phyloP scores from a whole-genome alignment of 2,113 vertebrate species.

The Mus spicilegus region DNA sequence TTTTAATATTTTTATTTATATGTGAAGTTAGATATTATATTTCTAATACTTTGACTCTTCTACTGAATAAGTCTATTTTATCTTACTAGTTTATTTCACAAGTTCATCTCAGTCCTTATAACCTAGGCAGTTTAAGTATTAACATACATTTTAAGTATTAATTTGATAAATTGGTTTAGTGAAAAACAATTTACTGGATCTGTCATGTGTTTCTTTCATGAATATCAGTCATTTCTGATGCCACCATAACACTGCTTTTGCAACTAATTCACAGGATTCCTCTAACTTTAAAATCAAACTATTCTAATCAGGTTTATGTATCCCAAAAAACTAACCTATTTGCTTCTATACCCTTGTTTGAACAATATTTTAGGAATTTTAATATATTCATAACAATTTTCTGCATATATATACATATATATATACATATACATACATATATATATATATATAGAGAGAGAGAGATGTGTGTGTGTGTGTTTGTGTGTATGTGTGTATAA shows the following conservation, averaged over 20 bases:
- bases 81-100: not conserved
- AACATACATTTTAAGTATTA: not conserved
- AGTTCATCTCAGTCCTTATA: not conserved
- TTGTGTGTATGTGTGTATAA: too few relatives aligned
- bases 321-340: not conserved
- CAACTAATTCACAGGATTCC: not conserved
- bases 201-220: too few relatives aligned
- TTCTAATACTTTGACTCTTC: not conserved
- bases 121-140: not conserved
- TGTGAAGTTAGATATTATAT: not conserved
- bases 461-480: too few relatives aligned
- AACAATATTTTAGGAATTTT: not conserved
- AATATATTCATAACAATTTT: not conserved
- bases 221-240: not conserved
- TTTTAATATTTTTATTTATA: not conserved
- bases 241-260: not conserved
- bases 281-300: not conserved
- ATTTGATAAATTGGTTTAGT: not conserved
- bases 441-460: too few relatives aligned
- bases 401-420: too few relatives aligned
- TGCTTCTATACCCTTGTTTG: not conserved
- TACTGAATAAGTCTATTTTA: not conserved
- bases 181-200: not conserved
- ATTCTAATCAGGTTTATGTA: not conserved
- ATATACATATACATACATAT: too few relatives aligned